Conservation (phyloP, 2,797 vertebrate genomes). For the Microhierax caerulescens region DNA sequence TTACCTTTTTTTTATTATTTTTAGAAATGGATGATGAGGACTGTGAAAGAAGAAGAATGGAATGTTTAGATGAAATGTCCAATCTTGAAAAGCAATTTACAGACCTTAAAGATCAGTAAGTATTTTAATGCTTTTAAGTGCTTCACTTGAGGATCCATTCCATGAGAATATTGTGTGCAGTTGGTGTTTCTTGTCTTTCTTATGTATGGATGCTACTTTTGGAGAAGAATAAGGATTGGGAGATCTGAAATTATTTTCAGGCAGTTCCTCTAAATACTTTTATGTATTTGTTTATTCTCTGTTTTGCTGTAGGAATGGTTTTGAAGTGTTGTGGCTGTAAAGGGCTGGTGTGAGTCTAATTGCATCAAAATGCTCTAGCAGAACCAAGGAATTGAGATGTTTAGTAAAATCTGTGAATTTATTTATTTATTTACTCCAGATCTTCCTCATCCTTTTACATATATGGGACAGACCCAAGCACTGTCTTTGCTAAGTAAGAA, state of each 20-base stretch:
- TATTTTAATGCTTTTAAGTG: constrained; percentile 42
- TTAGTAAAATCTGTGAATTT: not conserved
- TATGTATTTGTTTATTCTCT: not conserved
- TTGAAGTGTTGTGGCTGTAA: not conserved
- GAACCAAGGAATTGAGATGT: not conserved
- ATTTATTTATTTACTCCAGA: not conserved
- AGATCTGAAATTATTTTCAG: not conserved
- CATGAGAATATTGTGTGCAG: not conserved
- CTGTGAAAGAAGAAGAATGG: constrained; percentile 97
- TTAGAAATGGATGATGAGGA: constrained; percentile 99
- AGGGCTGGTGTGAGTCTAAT: not conserved
- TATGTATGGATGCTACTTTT: not conserved
- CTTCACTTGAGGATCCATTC: not conserved
- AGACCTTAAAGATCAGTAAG: constrained; percentile 98
- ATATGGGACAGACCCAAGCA: not conserved
- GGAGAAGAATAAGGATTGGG: not conserved
- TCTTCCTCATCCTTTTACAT: not conserved
- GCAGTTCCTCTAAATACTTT: not conserved
- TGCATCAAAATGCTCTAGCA: not conserved
- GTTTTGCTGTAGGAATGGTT: not conserved
- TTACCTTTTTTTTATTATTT: constrained; percentile 9
- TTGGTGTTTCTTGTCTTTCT: not conserved
- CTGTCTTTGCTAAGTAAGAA: not conserved
- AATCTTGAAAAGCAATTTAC: constrained; percentile 99
- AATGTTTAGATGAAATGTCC: constrained; percentile 98